A percentile compares a stretch with the other conserved stretches of the same genome.
phyloP scores from a whole-genome alignment of 2,797 vertebrate genomes.

The Caiman crocodilus region DNA sequence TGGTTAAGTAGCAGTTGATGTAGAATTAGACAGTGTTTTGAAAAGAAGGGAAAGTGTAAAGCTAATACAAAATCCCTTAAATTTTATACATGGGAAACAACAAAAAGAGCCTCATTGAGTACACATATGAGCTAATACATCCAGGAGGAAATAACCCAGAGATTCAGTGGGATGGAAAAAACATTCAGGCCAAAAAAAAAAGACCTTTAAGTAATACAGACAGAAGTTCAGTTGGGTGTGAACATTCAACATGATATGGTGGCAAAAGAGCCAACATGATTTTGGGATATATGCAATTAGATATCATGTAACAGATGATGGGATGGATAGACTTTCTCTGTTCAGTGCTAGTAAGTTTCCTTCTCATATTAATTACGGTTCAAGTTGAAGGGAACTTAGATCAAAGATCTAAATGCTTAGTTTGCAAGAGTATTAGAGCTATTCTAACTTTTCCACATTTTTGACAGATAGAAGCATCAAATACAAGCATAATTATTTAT shows the following conservation, averaged over 20 bases:
- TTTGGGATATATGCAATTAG: conserved; percentile 4
- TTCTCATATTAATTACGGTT: conserved; percentile 18
- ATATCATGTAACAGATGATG: conserved; percentile 52
- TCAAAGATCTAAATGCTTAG: conserved; percentile 10
- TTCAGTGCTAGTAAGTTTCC: background rate
- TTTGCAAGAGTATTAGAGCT: background rate
- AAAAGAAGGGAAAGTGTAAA: background rate
- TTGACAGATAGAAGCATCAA: background rate
- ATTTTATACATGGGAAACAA: background rate
- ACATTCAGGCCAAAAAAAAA: conserved; percentile 42
- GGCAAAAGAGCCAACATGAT: conserved; percentile 38
- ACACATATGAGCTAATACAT: background rate
- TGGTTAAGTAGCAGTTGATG: background rate
- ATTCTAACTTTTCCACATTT: background rate
- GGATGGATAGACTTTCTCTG: background rate
- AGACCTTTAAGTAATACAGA: conserved; percentile 17
- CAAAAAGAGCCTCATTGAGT: background rate
- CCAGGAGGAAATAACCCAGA: conserved; percentile 8
- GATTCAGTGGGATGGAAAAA: conserved; percentile 1
- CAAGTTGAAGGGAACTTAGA: conserved; percentile 44
- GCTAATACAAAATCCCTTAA: background rate
- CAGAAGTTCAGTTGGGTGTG: conserved; percentile 48
- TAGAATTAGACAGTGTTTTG: background rate
- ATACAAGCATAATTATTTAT: background rate
- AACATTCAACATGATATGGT: conserved; percentile 45